Percentiles rank a stretch among this genome's conserved stretches.
phyloP scores from a whole-genome alignment of 2,113 vertebrate species.

The Mugil cephalus region DNA sequence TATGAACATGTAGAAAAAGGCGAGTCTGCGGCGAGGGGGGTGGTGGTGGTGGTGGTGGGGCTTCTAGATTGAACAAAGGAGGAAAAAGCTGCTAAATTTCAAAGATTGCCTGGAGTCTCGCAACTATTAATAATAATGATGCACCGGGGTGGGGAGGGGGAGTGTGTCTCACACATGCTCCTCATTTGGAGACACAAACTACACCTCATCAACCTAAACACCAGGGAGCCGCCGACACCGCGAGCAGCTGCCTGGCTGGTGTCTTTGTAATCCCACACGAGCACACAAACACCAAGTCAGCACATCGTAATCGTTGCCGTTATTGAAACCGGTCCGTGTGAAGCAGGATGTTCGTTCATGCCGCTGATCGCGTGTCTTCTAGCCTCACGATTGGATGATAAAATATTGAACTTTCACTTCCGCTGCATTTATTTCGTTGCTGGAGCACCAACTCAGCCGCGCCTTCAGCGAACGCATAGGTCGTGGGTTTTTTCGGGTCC shows the following conservation, averaged over 20 bases:
- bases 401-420: too few relatives aligned
- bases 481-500: too few relatives aligned
- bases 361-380: too few relatives aligned
- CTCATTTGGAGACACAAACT: conserved; percentile 59
- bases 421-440: too few relatives aligned
- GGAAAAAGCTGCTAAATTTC: conserved; percentile 34
- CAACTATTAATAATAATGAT: conserved; percentile 80
- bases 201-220: conserved; percentile 64
- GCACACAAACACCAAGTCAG: background rate
- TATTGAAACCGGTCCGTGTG: background rate
- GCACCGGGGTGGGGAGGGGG: conserved; percentile 55
- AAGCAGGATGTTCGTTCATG: background rate
- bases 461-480: too few relatives aligned
- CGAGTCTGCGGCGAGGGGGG: too few relatives aligned
- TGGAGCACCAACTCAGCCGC: too few relatives aligned
- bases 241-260: conserved; percentile 51
- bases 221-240: conserved; percentile 49
- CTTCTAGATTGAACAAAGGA: background rate
- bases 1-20: conserved; percentile 5
- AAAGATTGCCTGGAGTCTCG: conserved; percentile 51
- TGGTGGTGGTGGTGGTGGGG: too few relatives aligned
- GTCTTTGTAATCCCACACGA: conserved; percentile 1
- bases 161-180: conserved; percentile 39
- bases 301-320: background rate
- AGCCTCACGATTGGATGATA: too few relatives aligned